These are phyloP conservation scores for Drosophila paranaensis DNA, from an alignment of 2,888 invertebrate genomes.

Conservation along the genomic window DNA sequence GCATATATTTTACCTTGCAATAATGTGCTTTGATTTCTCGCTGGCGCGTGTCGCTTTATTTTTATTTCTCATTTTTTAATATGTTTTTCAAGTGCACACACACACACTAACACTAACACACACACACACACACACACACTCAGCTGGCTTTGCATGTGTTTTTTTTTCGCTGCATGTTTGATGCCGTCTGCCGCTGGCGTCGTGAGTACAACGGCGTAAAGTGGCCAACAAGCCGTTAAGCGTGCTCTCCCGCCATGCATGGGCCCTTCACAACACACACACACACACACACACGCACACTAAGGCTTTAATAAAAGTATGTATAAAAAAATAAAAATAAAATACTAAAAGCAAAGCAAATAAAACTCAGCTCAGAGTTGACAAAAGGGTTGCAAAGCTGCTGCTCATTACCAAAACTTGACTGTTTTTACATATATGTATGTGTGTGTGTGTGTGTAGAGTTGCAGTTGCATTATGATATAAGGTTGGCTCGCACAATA, in stretches of 20 bases:
- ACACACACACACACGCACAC: neutral
- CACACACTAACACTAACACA: conserved; percentile 1
- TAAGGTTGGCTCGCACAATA: conserved; percentile 38
- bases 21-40: conserved; percentile 62
- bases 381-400: conserved; percentile 45
- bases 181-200: conserved; percentile 44
- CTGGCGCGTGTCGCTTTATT: conserved; percentile 26
- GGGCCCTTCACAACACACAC: conserved; percentile 24
- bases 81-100: conserved; percentile 41
- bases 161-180: conserved; percentile 33
- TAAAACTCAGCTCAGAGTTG: conserved; percentile 33
- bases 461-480: conserved; percentile 54
- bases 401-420: conserved; percentile 54
- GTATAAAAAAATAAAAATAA: neutral
- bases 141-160: conserved; percentile 1
- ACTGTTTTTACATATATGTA: neutral
- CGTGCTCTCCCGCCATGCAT: conserved; percentile 47
- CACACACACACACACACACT: conserved; percentile 1
- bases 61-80: conserved; percentile 33
- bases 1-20: conserved; percentile 40
- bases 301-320: conserved; percentile 6
- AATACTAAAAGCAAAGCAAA: conserved; percentile 16
- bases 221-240: conserved; percentile 79
- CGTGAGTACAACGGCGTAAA: conserved; percentile 67
- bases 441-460: conserved; percentile 10